phyloP scores from a whole-genome alignment of 2,888 invertebrate species.

The Sinodicranocentrus sp. region DNA sequence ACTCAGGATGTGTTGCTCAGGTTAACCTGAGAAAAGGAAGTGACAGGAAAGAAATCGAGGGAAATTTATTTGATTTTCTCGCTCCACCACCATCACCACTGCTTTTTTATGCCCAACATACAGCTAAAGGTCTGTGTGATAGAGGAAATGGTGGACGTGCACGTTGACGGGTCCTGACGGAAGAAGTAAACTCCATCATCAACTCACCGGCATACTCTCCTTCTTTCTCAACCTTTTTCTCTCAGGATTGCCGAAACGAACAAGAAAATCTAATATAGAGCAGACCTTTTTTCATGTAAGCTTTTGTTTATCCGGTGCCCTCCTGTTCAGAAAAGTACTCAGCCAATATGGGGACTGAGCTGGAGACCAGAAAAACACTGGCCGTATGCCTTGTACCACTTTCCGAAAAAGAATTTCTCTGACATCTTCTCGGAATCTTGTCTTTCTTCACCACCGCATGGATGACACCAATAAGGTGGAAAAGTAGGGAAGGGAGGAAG shows the following conservation, averaged over 20 bases:
- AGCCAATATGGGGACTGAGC: too few species aligned
- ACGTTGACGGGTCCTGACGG: slow-evolving; percentile 60
- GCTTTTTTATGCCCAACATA: slow-evolving; percentile 15
- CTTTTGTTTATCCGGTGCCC: slow-evolving; percentile 53
- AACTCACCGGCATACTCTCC: slow-evolving; percentile 57
- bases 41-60: slow-evolving; percentile 75
- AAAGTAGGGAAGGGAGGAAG: not conserved
- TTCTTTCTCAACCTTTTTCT: not conserved
- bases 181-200: slow-evolving; percentile 62
- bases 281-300: slow-evolving; percentile 42
- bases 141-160: slow-evolving; percentile 21
- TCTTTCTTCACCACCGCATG: not conserved
- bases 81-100: slow-evolving; percentile 65
- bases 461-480: slow-evolving; percentile 36
- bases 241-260: slow-evolving; percentile 1
- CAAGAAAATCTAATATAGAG: slow-evolving; percentile 56
- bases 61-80: slow-evolving; percentile 77
- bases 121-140: not conserved
- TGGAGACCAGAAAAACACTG: too few species aligned
- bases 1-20: slow-evolving; percentile 26
- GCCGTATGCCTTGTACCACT: not conserved
- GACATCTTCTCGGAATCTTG: too few species aligned
- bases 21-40: slow-evolving; percentile 69
- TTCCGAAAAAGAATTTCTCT: slow-evolving; percentile 8
- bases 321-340: too few species aligned